These are phyloP conservation scores for Oreocharis arfaki DNA, from an alignment of 2,113 vertebrate genomes.

Conservation along the genomic window DNA sequence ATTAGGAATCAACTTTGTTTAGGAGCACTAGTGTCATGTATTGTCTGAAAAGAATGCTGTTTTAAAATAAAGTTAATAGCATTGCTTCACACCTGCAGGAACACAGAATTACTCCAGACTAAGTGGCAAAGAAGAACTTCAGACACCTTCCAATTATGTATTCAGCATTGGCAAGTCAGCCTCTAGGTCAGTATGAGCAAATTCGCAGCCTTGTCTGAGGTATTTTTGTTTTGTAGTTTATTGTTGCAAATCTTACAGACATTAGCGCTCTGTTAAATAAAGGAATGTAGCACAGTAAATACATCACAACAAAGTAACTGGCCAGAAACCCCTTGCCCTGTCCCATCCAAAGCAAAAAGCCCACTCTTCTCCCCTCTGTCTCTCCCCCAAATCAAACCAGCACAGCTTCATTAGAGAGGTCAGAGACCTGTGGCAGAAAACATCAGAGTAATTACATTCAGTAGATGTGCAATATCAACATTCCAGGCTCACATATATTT, in stretches of 20 bases:
- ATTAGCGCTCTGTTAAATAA: constrained; percentile 85
- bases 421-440: constrained; percentile 69
- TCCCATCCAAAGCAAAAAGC: not conserved
- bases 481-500: constrained; percentile 76
- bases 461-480: constrained; percentile 82
- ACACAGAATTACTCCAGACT: not conserved
- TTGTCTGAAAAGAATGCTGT: not conserved
- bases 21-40: not conserved
- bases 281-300: constrained; percentile 81
- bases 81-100: not conserved
- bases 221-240: constrained; percentile 78
- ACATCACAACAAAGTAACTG: constrained; percentile 81
- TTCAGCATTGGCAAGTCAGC: not conserved
- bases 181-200: not conserved
- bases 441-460: constrained; percentile 86
- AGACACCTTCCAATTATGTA: not conserved
- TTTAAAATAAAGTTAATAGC: not conserved
- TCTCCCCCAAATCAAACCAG: constrained; percentile 61
- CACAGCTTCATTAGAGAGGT: constrained; percentile 70
- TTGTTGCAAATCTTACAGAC: constrained; percentile 89
- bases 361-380: not conserved
- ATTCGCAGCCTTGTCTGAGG: constrained; percentile 44
- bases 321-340: constrained; percentile 15
- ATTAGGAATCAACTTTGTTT: not conserved
- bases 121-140: not conserved